These are phyloP conservation scores for Drosophila persimilis DNA, from an alignment of 1,140 invertebrate genomes.

Conservation along the genomic window DNA sequence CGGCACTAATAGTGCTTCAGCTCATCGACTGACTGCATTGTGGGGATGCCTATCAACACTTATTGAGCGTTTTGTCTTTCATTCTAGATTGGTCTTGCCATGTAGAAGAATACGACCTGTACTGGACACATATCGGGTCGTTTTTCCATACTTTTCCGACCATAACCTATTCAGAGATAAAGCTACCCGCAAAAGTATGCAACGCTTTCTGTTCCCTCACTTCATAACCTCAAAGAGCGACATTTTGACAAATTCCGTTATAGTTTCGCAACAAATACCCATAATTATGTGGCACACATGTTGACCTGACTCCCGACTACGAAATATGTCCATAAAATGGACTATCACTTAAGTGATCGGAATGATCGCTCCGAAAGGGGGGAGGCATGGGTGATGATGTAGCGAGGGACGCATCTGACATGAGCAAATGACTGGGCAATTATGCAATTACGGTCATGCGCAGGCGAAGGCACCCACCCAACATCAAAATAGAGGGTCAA, in stretches of 20 bases:
- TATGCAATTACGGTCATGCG: conserved; percentile 75
- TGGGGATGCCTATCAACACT: no score
- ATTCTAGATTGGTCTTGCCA: no score
- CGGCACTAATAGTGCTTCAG: no score
- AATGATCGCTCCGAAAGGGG: conserved; percentile 5
- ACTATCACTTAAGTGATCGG: conserved; percentile 72
- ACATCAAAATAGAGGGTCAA: conserved; percentile 25
- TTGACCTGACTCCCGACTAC: conserved; percentile 21
- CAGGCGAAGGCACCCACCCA: conserved; percentile 47
- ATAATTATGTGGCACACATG: conserved; percentile 76
- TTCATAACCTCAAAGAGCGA: conserved; percentile 19
- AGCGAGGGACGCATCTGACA: conserved; percentile 63
- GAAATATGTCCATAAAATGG: conserved; percentile 76
- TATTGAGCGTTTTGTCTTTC: no score
- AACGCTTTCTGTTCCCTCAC: conserved; percentile 9
- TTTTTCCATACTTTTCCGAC: background rate
- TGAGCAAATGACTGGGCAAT: conserved; percentile 70
- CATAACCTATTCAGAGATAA: background rate
- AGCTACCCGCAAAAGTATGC: conserved; percentile 43
- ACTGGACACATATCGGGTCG: background rate
- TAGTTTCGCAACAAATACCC: conserved; percentile 58
- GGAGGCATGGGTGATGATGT: conserved; percentile 13
- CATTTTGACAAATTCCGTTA: conserved; percentile 64
- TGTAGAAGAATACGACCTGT: background rate
- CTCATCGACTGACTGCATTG: no score